Evolutionary conservation across 2,113 vertebrate genomes (phyloP).

Genomic region (Tachycineta bicolor): DNA sequence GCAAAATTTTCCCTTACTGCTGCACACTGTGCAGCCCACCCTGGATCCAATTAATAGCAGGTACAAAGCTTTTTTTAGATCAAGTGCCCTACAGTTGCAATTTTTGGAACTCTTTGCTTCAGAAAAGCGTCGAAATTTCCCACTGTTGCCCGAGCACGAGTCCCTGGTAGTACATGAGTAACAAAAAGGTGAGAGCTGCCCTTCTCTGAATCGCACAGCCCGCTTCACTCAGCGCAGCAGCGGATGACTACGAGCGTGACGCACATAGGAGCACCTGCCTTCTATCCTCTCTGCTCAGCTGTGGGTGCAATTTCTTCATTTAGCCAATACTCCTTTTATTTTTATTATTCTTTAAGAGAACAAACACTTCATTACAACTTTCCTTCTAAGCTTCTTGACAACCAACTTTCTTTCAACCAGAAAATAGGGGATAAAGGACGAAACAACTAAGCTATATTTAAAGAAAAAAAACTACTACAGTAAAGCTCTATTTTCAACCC

Average conservation of each 20-base stretch:
- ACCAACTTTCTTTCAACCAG: neutral
- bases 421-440: neutral
- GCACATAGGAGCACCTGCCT: rapidly evolving
- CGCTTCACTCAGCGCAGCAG: neutral
- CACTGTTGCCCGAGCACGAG: neutral
- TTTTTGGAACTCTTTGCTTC: neutral
- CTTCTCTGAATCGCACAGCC: neutral
- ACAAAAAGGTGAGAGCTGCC: neutral
- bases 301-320: neutral
- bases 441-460: neutral
- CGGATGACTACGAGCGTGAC: rapidly evolving
- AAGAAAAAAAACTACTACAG: neutral
- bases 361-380: neutral
- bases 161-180: neutral
- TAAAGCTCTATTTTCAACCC: neutral
- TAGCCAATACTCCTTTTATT: neutral
- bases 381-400: neutral
- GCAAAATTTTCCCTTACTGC: neutral
- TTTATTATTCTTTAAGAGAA: neutral
- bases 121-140: neutral
- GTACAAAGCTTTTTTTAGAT: constrained; percentile 14
- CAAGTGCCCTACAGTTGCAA: neutral
- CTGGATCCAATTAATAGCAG: constrained; percentile 14
- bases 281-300: neutral
- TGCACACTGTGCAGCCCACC: neutral